phyloP scores from a whole-genome alignment of 2,113 vertebrate species.

The Ceratotherium simum region DNA sequence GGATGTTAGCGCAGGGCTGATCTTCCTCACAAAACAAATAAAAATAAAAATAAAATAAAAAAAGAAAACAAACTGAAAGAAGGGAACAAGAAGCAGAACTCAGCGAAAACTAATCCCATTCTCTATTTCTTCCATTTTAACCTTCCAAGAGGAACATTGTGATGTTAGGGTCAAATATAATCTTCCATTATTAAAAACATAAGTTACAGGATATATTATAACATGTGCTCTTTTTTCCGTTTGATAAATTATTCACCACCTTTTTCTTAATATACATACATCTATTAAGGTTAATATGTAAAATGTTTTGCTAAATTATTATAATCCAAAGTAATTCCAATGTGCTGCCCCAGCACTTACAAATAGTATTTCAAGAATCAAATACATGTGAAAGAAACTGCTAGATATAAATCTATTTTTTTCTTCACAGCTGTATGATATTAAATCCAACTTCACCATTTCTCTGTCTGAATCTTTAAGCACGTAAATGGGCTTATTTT shows the following conservation, averaged over 20 bases:
- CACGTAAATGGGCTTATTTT: neutral
- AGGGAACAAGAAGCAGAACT: conserved; percentile 66
- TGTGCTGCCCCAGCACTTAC: conserved; percentile 20
- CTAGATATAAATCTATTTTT: conserved; percentile 52
- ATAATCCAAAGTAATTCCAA: conserved; percentile 68
- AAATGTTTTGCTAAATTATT: conserved; percentile 79
- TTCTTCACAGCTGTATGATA: neutral
- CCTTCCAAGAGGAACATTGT: conserved; percentile 66
- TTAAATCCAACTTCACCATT: neutral
- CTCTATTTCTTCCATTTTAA: neutral
- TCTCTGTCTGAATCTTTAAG: neutral
- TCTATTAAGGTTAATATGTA: conserved; percentile 82
- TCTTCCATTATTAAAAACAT: conserved; percentile 47
- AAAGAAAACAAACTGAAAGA: neutral
- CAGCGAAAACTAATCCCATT: conserved; percentile 69
- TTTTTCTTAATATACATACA: conserved; percentile 61
- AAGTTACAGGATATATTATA: conserved; percentile 53
- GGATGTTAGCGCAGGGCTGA: too few relatives aligned
- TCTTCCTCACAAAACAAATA: too few relatives aligned
- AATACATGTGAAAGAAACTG: conserved; percentile 70
- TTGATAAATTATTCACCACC: conserved; percentile 70
- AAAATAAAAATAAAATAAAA: neutral
- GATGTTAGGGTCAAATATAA: conserved; percentile 66
- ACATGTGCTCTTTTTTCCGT: neutral
- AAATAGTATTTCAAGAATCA: conserved; percentile 58